Evolutionary conservation across 2,797 vertebrate genomes (phyloP), one percentile per base, ranked within the genome.

Genomic region (Acanthornis magna): DNA sequence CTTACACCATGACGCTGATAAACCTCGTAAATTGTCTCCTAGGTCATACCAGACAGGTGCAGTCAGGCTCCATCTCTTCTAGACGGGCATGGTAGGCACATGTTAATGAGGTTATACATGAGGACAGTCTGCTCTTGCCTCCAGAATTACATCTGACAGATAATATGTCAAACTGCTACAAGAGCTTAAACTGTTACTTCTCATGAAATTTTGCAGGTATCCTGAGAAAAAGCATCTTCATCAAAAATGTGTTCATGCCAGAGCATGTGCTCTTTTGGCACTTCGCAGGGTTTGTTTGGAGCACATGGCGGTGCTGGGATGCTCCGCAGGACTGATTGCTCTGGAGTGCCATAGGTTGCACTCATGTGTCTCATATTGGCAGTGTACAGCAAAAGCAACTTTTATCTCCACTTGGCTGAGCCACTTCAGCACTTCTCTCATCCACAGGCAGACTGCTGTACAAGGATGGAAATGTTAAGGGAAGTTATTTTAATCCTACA

Each of bases 101-200:
- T 51, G 38, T 63, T 94, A 90, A 81, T 89, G 87, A 95, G 71
- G 36, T 88, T 53, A 60, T 63, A 65, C n/a, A 85, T 88, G 53
- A 65, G 62, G 72, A 51, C 66, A 75, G 65, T 53, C 74, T 95
- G 26, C 58, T 95, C 58, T 91, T 91, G 65, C 67, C 42, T 79
- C 18, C 23, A 70, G 90, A 94, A 91, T 91, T 78, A 36, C 10
- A 8, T 85, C 85, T 94, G 70, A 54, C 55, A 84, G 55, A 29
- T 57, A 85, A 18, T 48, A 40, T 62, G 85, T 79, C 30, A 77
- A 36, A 45, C 45, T 87, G 54, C 60, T 75, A 38, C 50, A 36
- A 57, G 75, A 96, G 62, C 36, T 50, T 72, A 67, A 82, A 81
- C 61, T 80, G 42, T 70, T 91, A 16, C 38, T 62, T 32, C 84